Percentiles rank a stretch among this genome's conserved stretches.
These are phyloP conservation scores for Agrenia bidenticulata DNA, from an alignment of 2,888 invertebrate species.

Conservation along the genomic window DNA sequence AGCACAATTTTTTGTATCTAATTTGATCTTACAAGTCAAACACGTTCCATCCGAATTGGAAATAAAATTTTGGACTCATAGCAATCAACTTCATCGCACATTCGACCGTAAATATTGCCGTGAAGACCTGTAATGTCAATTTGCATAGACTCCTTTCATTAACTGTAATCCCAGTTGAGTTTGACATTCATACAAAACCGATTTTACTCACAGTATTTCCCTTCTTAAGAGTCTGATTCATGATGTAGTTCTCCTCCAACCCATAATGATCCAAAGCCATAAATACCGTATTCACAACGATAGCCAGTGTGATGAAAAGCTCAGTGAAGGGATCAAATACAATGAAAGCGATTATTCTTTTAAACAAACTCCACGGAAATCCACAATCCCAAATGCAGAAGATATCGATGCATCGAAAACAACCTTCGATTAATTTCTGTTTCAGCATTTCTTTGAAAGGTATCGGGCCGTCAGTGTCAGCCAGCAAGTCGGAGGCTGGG, in stretches of 20 bases:
- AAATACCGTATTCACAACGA: constrained; percentile 91
- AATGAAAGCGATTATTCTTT: constrained; percentile 77
- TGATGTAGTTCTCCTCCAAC: constrained; percentile 74
- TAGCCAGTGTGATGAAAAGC: constrained; percentile 95
- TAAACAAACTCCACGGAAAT: constrained; percentile 85
- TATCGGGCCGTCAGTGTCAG: background rate
- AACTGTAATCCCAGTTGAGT: background rate
- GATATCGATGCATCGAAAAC: constrained; percentile 72
- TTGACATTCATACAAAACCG: too few species aligned
- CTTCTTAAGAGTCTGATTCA: constrained; percentile 70
- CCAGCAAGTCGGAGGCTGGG: background rate
- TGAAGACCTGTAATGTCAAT: constrained; percentile 38
- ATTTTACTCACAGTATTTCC: constrained; percentile 75
- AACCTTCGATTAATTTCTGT: constrained; percentile 74
- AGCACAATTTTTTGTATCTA: too few species aligned
- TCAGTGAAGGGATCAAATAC: constrained; percentile 99
- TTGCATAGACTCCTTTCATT: too few species aligned
- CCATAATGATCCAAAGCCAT: constrained; percentile 92
- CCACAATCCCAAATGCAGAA: constrained; percentile 81
- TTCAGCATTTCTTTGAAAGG: constrained; percentile 61
- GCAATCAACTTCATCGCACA: constrained; percentile 81
- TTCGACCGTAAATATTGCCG: constrained; percentile 48
- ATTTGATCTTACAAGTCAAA: constrained; percentile 36
- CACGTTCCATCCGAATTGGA: constrained; percentile 69
- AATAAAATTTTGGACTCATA: constrained; percentile 95